Evolutionary conservation across 2,888 invertebrate genomes (phyloP).

Genomic region (Dicyrtomina minuta): DNA sequence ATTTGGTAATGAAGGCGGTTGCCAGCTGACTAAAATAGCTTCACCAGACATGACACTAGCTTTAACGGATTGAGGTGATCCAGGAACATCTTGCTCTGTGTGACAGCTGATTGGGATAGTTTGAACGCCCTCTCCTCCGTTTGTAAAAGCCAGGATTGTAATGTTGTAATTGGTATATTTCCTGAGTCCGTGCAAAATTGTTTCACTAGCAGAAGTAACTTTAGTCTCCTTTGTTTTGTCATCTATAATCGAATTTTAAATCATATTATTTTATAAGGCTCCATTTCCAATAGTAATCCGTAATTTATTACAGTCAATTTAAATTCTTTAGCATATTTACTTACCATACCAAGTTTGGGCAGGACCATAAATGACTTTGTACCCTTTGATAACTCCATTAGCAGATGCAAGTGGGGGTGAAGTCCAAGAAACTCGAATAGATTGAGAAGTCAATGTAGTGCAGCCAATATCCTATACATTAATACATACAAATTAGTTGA

Average conservation of each 20-base stretch:
- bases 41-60: constrained; percentile 88
- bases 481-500: too few relatives aligned
- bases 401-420: constrained; percentile 88
- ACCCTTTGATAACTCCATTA: constrained; percentile 93
- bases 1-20: constrained; percentile 87
- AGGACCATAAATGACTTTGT: constrained; percentile 89
- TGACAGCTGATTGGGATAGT: constrained; percentile 85
- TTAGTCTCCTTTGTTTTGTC: constrained; percentile 88
- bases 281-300: background rate
- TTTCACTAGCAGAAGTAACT: constrained; percentile 88
- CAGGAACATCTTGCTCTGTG: constrained; percentile 94
- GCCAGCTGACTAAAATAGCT: constrained; percentile 91
- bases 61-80: constrained; percentile 89
- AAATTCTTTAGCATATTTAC: constrained; percentile 56
- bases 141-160: constrained; percentile 91
- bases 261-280: constrained; percentile 25
- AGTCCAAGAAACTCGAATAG: constrained; percentile 90
- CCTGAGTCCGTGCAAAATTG: constrained; percentile 87
- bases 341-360: constrained; percentile 89
- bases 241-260: constrained; percentile 64
- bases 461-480: constrained; percentile 82
- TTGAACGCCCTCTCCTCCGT: constrained; percentile 91
- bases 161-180: constrained; percentile 96
- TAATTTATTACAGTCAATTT: background rate
- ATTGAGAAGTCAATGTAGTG: constrained; percentile 89